phyloP scores from a whole-genome alignment of 2,113 vertebrate genomes.

The Mola mola region DNA sequence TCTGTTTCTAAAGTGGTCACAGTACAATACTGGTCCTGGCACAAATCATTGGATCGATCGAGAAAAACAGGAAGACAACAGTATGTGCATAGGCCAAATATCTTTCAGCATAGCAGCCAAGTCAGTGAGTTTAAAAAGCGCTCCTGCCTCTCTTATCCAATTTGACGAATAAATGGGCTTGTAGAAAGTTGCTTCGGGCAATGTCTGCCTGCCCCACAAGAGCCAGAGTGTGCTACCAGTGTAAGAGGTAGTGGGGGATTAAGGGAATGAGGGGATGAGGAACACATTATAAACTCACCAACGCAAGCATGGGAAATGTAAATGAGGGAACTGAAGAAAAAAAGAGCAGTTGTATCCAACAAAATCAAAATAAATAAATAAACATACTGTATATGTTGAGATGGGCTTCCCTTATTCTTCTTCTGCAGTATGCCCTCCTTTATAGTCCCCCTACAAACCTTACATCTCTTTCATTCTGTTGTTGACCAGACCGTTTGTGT shows the following conservation, averaged over 20 bases:
- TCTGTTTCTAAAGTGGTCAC: constrained; percentile 16
- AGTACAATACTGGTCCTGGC: constrained; percentile 20
- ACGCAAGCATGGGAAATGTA: constrained; percentile 32
- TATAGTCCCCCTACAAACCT: constrained; percentile 24
- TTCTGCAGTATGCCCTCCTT: constrained; percentile 20
- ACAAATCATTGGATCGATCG: constrained; percentile 7
- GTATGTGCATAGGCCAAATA: constrained; percentile 44
- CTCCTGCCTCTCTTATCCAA: constrained; percentile 72
- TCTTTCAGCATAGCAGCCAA: constrained; percentile 32
- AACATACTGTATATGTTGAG: constrained; percentile 42
- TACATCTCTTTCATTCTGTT: constrained; percentile 66
- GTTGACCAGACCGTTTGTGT: constrained; percentile 72
- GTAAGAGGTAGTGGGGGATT: constrained; percentile 52
- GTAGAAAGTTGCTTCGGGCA: constrained; percentile 70
- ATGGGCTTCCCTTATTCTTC: constrained; percentile 43
- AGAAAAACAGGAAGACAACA: constrained; percentile 6
- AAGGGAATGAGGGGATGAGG: constrained; percentile 44
- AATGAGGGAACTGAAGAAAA: constrained; percentile 20
- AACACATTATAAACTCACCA: constrained; percentile 37
- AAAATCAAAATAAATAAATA: constrained; percentile 19
- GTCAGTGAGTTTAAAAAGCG: constrained; percentile 59
- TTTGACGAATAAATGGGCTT: constrained; percentile 73
- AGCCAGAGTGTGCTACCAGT: constrained; percentile 64
- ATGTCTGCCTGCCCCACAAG: constrained; percentile 70
- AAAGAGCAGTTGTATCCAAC: constrained; percentile 15